Conservation (phyloP, 2,113 vertebrate genomes). For the Monopterus albus region DNA sequence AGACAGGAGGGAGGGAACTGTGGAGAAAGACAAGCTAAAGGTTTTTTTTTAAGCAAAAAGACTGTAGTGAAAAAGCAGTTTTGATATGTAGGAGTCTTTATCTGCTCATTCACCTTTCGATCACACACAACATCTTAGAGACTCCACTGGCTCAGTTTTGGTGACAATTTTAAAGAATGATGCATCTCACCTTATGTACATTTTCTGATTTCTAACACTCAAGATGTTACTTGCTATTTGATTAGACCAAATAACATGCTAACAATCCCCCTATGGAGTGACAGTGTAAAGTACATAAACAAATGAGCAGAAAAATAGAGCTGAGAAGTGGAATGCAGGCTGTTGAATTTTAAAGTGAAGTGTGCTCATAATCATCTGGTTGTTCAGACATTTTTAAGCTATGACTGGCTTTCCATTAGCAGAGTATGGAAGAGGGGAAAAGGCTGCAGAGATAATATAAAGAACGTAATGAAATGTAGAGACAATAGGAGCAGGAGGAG, state of each 20-base stretch:
- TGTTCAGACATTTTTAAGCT: neutral
- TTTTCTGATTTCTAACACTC: neutral
- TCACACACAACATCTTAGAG: neutral
- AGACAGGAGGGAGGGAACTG: neutral
- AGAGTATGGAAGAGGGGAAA: neutral
- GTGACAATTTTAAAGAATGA: neutral
- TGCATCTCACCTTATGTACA: neutral
- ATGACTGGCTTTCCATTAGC: neutral
- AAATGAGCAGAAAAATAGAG: too few relatives aligned
- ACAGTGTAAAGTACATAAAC: too few relatives aligned
- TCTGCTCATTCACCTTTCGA: neutral
- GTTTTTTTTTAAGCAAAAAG: neutral
- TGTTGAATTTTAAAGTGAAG: neutral
- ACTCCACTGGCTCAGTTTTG: neutral
- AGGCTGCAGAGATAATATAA: neutral
- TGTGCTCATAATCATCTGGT: neutral
- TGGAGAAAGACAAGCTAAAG: neutral
- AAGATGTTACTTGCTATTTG: neutral
- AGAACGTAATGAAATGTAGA: neutral
- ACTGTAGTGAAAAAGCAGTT: too few relatives aligned
- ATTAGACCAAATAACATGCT: neutral
- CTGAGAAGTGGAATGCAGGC: too few relatives aligned
- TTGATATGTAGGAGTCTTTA: neutral
- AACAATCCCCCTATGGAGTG: neutral
- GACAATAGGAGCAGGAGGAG: constrained; percentile 6